Conservation (phyloP, 2,797 vertebrate genomes). For the Helicolenus hilgendorfi region DNA sequence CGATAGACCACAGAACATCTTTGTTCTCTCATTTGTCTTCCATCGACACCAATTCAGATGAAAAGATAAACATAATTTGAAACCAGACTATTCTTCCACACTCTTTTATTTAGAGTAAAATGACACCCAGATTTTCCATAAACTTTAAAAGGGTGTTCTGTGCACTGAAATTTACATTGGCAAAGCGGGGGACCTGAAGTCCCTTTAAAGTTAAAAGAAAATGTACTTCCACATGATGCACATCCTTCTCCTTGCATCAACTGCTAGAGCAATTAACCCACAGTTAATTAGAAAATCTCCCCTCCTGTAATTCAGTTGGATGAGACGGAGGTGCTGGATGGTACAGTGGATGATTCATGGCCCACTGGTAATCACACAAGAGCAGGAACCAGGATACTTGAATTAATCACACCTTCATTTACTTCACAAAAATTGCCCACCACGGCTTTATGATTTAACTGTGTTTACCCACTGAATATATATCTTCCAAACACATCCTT, state of each 20-base stretch:
- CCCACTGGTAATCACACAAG: conserved; percentile 80
- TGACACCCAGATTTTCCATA: not conserved
- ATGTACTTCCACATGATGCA: conserved; percentile 49
- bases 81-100: not conserved
- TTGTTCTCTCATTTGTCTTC: not conserved
- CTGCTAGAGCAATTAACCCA: conserved; percentile 80
- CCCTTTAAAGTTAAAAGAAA: conserved; percentile 45
- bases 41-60: not conserved
- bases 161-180: not conserved
- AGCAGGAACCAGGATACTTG: conserved; percentile 76
- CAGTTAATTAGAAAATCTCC: conserved; percentile 85
- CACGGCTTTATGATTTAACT: conserved; percentile 75
- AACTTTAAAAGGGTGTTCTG: not conserved
- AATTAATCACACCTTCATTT: conserved; percentile 86
- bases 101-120: not conserved
- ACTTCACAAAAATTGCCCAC: conserved; percentile 78
- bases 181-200: conserved; percentile 10
- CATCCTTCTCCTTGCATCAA: conserved; percentile 64
- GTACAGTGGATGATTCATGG: conserved; percentile 83
- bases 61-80: not conserved
- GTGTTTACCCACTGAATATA: conserved; percentile 73
- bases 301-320: conserved; percentile 73
- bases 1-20: not conserved
- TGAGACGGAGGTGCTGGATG: conserved; percentile 60
- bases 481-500: conserved; percentile 55